Evolutionary conservation across 2,888 invertebrate species (phyloP), one percentile per base, ranked within the genome.

Genomic region (Hybos culiciformis): DNA sequence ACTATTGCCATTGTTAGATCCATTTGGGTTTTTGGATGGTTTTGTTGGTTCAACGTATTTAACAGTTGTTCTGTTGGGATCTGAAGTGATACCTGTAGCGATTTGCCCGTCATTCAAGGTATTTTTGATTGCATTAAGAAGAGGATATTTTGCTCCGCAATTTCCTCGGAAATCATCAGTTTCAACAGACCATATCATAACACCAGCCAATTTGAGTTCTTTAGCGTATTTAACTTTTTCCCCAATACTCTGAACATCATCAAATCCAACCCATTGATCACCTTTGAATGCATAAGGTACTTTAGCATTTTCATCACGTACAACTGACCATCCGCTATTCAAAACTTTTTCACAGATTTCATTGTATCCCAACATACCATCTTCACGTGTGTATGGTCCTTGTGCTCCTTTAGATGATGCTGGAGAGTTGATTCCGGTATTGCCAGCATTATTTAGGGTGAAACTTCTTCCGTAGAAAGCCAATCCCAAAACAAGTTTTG

Each of bases 261-360:
- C 90, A 56, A 85, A 90, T 8, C 85, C 83, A n/a, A 87, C 87
- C 88, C 88, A 90, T 56, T 90, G 88, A 57, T 86, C 83, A 19
- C 80, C 74, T 21, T 71, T 67, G 49, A 78, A 79, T 0, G 87
- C 84, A 55, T 85, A 87, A 0, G 90, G 88, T n/a, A 19, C 19
- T 36, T 36, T 19, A 3, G 19, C 7, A 8, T 4, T 14, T 5
- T 20, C 14, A 36, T 36, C 36, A 3, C n/a, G 5, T 36, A n/a
- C 14, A n/a, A 19, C 8, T 14, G 7, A 8, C 36, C 36, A 36
- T 7, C 14, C 14, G 14, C n/a, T 20, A 14, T 12, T n/a, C 14
- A 20, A 3, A 36, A 36, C 19, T 9, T 8, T 21, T 36, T 36
- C 36, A 20, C 36, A 36, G 4, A 36, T 36, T 36, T 77, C 76